These are phyloP conservation scores for Amniataba percoides DNA, from an alignment of 2,797 vertebrate species.

Conservation along the genomic window DNA sequence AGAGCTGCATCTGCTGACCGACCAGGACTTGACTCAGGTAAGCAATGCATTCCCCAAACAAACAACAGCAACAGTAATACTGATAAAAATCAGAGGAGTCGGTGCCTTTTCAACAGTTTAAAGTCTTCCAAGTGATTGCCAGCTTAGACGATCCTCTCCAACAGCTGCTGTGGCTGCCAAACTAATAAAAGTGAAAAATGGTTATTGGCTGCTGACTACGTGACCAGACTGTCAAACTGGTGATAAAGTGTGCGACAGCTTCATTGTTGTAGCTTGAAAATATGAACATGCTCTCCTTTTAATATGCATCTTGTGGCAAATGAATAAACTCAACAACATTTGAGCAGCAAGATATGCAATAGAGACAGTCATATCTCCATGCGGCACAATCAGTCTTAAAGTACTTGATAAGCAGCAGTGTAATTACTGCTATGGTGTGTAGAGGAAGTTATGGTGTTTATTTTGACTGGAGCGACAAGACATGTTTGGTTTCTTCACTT, in stretches of 20 bases:
- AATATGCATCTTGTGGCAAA: neutral
- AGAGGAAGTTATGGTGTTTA: slow-evolving; percentile 12
- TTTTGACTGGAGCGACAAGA: slow-evolving; percentile 8
- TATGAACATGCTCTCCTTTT: neutral
- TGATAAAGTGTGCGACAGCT: slow-evolving; percentile 1
- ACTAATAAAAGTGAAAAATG: neutral
- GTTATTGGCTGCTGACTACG: neutral
- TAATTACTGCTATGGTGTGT: slow-evolving; percentile 2
- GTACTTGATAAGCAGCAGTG: neutral
- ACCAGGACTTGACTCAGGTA: slow-evolving; percentile 97
- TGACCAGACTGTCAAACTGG: neutral
- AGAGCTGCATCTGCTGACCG: slow-evolving; percentile 95
- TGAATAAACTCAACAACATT: neutral
- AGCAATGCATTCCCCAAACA: slow-evolving; percentile 21
- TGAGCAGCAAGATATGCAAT: slow-evolving; percentile 5
- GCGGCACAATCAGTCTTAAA: neutral
- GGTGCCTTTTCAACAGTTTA: neutral
- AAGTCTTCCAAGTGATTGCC: neutral
- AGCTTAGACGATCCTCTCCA: neutral
- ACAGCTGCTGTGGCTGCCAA: neutral
- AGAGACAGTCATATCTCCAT: neutral
- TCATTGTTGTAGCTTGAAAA: neutral
- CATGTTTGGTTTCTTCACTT: slow-evolving; percentile 6
- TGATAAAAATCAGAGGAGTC: neutral
- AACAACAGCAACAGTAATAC: too few relatives aligned